Base-by-base conservation (phyloP, 2,888 invertebrate genomes). In the Bruchidius siliquastri region DNA sequence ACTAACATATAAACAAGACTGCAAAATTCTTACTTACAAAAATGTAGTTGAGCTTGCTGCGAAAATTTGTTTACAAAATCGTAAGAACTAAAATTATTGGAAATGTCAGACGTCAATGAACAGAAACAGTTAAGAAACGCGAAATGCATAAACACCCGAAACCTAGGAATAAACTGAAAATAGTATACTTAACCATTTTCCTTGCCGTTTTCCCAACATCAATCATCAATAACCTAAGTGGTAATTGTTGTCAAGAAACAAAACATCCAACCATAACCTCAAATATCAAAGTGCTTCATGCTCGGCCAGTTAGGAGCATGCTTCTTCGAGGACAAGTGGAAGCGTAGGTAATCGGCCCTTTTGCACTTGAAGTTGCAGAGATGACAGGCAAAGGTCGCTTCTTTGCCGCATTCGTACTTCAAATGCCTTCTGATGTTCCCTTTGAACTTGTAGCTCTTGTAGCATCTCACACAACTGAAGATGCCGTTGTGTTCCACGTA, bases 401-500 rank as follows among this genome's bases (percentile, higher is more conserved):
- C 88, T 83, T 90, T 91, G 78, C 90, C 89, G 83, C 93, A 94
- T 84, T 93, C 93, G 86, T 92, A 91, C 83, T 90, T 90, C 81
- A 91, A 89, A 85, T 93, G 93, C 75, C 93, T 77, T 68, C 80
- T 75, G 26, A 82, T 81, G 74, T 82, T 82, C 6, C 82, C 81
- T 70, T 82, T 82, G 73, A 82, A 81, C 70, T 82, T 83, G 76
- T 83, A 83, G 70, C 78, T 79, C 74, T 82, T 82, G 76, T 74
- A 79, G 76, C 83, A 83, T 67, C 77, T 76, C 21, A 78, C 76
- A 72, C 83, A 83, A 72, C 77, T 79, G 76, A 77, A 83, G 67
- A 79, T 78, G 21, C 81, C 81, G 71, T 80, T 78, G 72, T 81
- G 80, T 70, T 79, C 80, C 69, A 79, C 76, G 70, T 78, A 82